Evolutionary conservation across 2,888 invertebrate genomes (phyloP).

Genomic region (Zygaena filipendulae): DNA sequence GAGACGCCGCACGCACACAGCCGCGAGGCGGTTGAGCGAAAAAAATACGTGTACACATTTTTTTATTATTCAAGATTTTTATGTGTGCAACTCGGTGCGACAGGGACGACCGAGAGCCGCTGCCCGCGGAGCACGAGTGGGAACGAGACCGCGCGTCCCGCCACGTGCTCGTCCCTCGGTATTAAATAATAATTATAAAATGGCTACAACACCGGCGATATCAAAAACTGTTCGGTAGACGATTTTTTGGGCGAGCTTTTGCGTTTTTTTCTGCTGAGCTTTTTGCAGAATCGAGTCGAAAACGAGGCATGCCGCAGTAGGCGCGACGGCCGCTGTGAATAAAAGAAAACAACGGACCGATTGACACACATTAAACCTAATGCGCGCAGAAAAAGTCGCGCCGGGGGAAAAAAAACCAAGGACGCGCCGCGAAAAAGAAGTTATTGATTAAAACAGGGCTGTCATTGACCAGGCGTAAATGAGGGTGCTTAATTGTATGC

Average conservation of each 20-base stretch:
- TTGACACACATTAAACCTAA: slow-evolving; percentile 61
- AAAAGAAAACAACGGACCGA: slow-evolving; percentile 37
- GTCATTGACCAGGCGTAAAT: slow-evolving; percentile 68
- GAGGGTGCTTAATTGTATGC: slow-evolving; percentile 67
- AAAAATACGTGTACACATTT: slow-evolving; percentile 68
- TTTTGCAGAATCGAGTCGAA: slow-evolving; percentile 48
- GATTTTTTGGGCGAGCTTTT: slow-evolving; percentile 64
- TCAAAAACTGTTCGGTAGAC: slow-evolving; percentile 63
- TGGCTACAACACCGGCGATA: slow-evolving; percentile 65
- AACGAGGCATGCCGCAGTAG: slow-evolving; percentile 49
- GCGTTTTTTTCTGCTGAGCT: slow-evolving; percentile 56
- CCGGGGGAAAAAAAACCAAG: slow-evolving; percentile 64
- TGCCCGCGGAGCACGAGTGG: slow-evolving; percentile 21
- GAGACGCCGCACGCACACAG: slow-evolving; percentile 61
- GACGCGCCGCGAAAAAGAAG: slow-evolving; percentile 65
- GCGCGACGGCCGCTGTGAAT: slow-evolving; percentile 26
- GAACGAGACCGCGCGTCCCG: slow-evolving; percentile 42
- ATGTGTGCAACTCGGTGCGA: slow-evolving; percentile 65
- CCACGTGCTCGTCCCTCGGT: slow-evolving; percentile 67
- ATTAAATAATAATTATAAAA: slow-evolving; percentile 71
- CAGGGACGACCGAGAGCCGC: slow-evolving; percentile 31
- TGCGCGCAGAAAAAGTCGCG: slow-evolving; percentile 65
- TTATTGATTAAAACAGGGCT: slow-evolving; percentile 68
- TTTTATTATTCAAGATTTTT: slow-evolving; percentile 69
- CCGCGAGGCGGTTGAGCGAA: slow-evolving; percentile 56